Evolutionary conservation across 2,797 vertebrate species (phyloP), one percentile per base, ranked within the genome.

Genomic region (Phrynocephalus vlangalii): DNA sequence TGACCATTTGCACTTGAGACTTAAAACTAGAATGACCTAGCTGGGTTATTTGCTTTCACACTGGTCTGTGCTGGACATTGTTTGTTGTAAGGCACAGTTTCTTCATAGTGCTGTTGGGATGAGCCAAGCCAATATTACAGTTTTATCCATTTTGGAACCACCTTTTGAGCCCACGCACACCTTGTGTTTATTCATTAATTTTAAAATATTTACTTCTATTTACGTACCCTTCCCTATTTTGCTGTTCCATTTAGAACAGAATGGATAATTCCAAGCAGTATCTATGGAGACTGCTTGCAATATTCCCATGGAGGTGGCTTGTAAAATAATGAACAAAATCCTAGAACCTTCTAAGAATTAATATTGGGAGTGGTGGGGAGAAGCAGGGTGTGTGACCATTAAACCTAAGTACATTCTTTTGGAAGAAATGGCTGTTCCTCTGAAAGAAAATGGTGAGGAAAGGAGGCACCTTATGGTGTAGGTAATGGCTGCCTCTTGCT

Each of bases 351-450:
- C 84, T 89, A 93, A 91, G 91, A 30, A 94, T 94, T 92, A 92
- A 94, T 90, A 82, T 78, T 66, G 71, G 28, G 90, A 80, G 90
- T 78, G 66, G 91, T 67, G 77, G 48, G 63, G 75, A 85, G 87
- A 89, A 88, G 67, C 88, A 85, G 72, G 91, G 86, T 79, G 38
- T 52, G 67, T 86, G 85, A 79, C 0, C 6, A 80, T 95, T 93
- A 93, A 92, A 93, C 91, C 90, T 89, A 91, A 94, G 83, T 87
- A 86, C 84, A 85, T 91, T 90, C 83, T 92, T 84, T 92, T 86
- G 90, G 80, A 90, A 90, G 83, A 93, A 94, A 94, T 93, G 72
- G 77, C 87, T 96, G 1, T 85, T 77, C 89, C 92, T 93, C 87
- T 90, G 71, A 86, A 83, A 91, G 86, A 89, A 93, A 87, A 76